Percentiles rank a stretch among this genome's conserved stretches.
Evolutionary conservation across 2,888 invertebrate genomes (phyloP).

Genomic region (Malachius bipustulatus): DNA sequence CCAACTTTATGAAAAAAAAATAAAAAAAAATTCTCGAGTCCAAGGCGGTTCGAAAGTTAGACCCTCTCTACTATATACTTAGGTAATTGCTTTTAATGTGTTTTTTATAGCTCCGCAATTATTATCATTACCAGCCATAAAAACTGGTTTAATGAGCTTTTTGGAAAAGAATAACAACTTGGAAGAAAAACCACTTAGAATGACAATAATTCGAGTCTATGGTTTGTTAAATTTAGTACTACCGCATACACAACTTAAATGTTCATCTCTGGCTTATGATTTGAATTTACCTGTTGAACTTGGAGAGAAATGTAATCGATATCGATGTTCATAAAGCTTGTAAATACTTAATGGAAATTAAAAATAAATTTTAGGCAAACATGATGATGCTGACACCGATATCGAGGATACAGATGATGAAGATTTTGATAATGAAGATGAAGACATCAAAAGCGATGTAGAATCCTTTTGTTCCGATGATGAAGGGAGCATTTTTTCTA

Average conservation of each 20-base stretch:
- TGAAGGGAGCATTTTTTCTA: not conserved
- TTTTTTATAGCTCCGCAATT: not conserved
- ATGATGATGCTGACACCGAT: too few species aligned
- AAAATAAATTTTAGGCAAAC: too few species aligned
- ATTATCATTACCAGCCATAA: not conserved
- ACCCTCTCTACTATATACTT: too few species aligned
- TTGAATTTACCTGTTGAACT: not conserved
- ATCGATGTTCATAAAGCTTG: not conserved
- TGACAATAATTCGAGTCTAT: conserved; percentile 19
- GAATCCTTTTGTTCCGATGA: not conserved
- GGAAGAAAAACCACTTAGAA: conserved; percentile 15
- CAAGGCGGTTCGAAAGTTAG: too few species aligned
- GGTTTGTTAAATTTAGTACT: conserved; percentile 20
- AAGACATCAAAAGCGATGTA: conserved; percentile 8
- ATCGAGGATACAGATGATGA: conserved; percentile 15
- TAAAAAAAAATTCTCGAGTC: too few species aligned
- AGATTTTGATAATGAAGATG: conserved; percentile 13
- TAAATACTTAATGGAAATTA: not conserved
- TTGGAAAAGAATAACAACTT: conserved; percentile 18
- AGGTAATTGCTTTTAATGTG: not conserved
- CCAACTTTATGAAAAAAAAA: too few species aligned
- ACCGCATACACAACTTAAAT: conserved; percentile 5
- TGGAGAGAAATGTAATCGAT: not conserved
- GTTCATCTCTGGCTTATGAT: not conserved
- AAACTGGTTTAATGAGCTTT: conserved; percentile 16